These are phyloP conservation scores for Anthrax anthrax DNA, from an alignment of 2,888 invertebrate genomes.

Conservation along the genomic window DNA sequence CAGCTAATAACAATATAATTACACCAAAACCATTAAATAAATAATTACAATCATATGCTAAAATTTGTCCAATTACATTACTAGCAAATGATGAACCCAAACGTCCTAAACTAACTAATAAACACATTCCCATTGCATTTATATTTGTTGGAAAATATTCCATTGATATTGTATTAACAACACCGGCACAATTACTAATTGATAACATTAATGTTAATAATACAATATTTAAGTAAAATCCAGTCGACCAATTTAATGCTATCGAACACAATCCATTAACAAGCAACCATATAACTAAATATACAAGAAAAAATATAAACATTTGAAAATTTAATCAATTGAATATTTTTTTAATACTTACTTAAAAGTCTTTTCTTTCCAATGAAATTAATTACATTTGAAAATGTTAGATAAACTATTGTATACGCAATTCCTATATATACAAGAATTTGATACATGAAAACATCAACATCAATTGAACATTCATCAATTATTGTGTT, in stretches of 20 bases:
- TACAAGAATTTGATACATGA: constrained; percentile 50
- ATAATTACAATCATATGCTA: constrained; percentile 20
- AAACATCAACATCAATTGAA: constrained; percentile 40
- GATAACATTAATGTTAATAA: constrained; percentile 42
- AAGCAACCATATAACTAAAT: constrained; percentile 27
- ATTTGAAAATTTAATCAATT: not conserved
- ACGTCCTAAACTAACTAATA: constrained; percentile 30
- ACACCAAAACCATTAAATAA: constrained; percentile 19
- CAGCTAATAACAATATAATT: constrained; percentile 12
- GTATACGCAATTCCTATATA: constrained; percentile 51
- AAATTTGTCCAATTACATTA: constrained; percentile 21
- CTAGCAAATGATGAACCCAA: constrained; percentile 28
- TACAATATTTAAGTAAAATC: constrained; percentile 43
- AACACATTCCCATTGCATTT: constrained; percentile 33
- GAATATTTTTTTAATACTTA: constrained; percentile 15
- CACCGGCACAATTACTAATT: constrained; percentile 42
- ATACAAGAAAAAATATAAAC: not conserved
- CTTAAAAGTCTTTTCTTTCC: constrained; percentile 47
- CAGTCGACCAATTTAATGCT: constrained; percentile 43
- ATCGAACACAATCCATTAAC: constrained; percentile 43
- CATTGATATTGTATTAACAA: constrained; percentile 43
- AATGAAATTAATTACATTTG: constrained; percentile 41
- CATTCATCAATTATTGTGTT: constrained; percentile 25
- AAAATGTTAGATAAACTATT: constrained; percentile 47
- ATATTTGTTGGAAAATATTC: constrained; percentile 44